A percentile compares a stretch with the other conserved stretches of the same genome.
These are phyloP conservation scores for Piaya cayana DNA, from an alignment of 2,113 vertebrate genomes.

Conservation along the genomic window DNA sequence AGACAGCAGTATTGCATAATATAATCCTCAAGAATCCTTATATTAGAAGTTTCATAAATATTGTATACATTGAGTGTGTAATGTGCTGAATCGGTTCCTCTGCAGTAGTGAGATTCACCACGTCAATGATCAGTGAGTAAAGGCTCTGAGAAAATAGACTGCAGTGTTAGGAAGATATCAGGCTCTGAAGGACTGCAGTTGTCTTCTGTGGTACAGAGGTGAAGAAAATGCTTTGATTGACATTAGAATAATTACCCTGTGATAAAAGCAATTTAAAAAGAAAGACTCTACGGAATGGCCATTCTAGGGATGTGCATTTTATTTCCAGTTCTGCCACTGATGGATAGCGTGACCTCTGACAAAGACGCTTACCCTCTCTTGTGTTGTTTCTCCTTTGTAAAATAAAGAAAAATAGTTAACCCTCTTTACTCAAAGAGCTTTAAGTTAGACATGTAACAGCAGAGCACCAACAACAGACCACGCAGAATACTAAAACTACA, in stretches of 20 bases:
- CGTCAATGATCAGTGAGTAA: background rate
- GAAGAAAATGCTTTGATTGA: background rate
- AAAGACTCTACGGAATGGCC: background rate
- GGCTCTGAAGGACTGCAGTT: background rate
- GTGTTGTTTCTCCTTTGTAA: background rate
- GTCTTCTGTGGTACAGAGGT: background rate
- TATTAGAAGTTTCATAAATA: slow-evolving; percentile 12
- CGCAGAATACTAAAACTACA: background rate
- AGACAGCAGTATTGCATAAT: background rate
- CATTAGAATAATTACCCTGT: background rate
- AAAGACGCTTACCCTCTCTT: background rate
- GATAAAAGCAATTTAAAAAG: background rate
- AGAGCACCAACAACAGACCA: background rate
- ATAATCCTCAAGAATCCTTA: background rate
- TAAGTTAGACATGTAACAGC: background rate
- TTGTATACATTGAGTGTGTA: background rate
- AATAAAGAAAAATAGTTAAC: background rate
- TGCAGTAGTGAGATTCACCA: background rate
- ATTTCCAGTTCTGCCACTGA: background rate
- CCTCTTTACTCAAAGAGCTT: background rate
- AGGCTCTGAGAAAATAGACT: background rate
- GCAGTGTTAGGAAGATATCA: background rate
- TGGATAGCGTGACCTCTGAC: background rate
- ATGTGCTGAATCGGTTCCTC: background rate
- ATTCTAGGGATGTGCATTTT: background rate